A percentile compares a stretch with the other conserved stretches of the same genome.
phyloP scores from a whole-genome alignment of 2,113 vertebrate species.

The Coregonus clupeaformis region DNA sequence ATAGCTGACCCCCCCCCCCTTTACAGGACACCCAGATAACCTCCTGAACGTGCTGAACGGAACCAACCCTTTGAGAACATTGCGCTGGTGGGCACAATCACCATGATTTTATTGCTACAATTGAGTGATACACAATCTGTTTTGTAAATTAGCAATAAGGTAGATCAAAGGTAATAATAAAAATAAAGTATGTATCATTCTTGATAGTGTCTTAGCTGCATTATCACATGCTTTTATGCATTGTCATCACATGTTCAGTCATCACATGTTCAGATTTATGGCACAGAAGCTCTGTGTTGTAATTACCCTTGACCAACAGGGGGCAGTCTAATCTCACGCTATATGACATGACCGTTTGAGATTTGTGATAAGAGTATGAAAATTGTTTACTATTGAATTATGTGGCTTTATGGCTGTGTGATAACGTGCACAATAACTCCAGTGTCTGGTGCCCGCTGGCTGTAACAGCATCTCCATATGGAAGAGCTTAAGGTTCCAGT shows the following conservation, averaged over 20 bases:
- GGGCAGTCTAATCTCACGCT: constrained; percentile 44
- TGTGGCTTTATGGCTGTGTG: background rate
- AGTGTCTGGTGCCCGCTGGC: constrained; percentile 65
- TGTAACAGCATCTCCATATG: constrained; percentile 82
- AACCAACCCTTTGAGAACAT: too few relatives aligned
- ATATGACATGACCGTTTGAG: background rate
- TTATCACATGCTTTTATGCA: constrained; percentile 17
- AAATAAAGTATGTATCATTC: background rate
- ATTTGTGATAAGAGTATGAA: background rate
- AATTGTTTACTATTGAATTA: background rate
- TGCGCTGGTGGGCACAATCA: background rate
- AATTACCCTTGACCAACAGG: constrained; percentile 43
- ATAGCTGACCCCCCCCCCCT: constrained; percentile 2
- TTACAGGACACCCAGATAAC: too few relatives aligned
- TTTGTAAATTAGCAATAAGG: constrained; percentile 41
- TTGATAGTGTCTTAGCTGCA: constrained; percentile 18
- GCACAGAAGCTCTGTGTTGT: background rate
- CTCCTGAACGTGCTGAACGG: too few relatives aligned
- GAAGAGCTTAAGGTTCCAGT: constrained; percentile 71
- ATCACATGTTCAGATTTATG: too few relatives aligned
- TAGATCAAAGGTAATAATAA: constrained; percentile 35
- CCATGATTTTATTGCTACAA: constrained; percentile 47
- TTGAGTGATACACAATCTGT: constrained; percentile 48
- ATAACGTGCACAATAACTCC: background rate
- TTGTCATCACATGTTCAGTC: too few relatives aligned